Evolutionary conservation across 2,797 vertebrate species (phyloP), one percentile per base, ranked within the genome.

Genomic region (Diplodus sargus): DNA sequence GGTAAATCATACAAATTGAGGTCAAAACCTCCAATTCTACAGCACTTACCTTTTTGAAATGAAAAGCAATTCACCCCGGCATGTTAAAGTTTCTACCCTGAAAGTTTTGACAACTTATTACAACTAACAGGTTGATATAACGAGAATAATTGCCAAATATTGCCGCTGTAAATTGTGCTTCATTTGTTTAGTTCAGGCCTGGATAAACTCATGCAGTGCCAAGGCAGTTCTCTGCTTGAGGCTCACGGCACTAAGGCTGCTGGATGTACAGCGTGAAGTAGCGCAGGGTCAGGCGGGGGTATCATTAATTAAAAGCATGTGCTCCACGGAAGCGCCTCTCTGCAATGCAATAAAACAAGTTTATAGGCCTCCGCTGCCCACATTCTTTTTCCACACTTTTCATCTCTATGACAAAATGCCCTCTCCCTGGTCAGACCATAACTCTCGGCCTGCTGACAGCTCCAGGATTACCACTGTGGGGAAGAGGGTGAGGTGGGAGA

Each of bases 391-490:
- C 76, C 80, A 84, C 82, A 89, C 93, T 94, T 93, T 94, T 94
- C 94, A 93, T 93, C 90, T 81, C 69, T 74, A 65, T 95, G 95
- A 96, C 92, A 93, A 94, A 96, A 92, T 93, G 89, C 87, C 87
- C 89, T 90, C 91, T 85, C 74, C 39, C 81, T 42, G 66, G 84
- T 88, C 87, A 79, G 82, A 83, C 78, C 83, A 91, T 95, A 93
- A 95, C 85, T 95, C 93, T 92, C 88, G 5, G 13, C 65, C 57
- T 5, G 18, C 81, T 90, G 94, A 94, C 91, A 93, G 92, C 85
- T 89, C 73, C 83, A 51, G 87, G 90, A 91, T 90, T 92, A 92
- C 74, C 72, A 71, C 80, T 80, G 81, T 84, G 78, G 74, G 74
- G 84, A 79, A 78, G 74, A 77, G 79, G 82, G 71, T 34, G 89